A percentile compares a stretch with the other conserved stretches of the same genome.
phyloP scores from a whole-genome alignment of 2,113 vertebrate genomes.

The Microcebus murinus region DNA sequence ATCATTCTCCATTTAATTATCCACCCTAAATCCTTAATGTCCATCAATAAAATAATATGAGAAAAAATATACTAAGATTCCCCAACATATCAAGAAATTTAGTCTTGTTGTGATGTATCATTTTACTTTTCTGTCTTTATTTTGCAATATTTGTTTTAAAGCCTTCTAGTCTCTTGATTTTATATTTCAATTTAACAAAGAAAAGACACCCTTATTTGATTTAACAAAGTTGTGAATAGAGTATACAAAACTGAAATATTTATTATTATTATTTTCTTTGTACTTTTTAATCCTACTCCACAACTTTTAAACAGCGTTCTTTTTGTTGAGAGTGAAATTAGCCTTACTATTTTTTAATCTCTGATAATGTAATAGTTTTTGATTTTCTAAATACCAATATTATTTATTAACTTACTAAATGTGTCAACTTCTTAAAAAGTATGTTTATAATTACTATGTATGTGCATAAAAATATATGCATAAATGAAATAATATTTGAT shows the following conservation, averaged over 20 bases:
- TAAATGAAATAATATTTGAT: neutral
- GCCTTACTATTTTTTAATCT: neutral
- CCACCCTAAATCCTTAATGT: neutral
- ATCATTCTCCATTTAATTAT: neutral
- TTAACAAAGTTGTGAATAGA: conserved; percentile 17
- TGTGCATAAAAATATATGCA: neutral
- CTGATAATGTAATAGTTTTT: neutral
- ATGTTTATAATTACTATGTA: neutral
- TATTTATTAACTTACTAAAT: neutral
- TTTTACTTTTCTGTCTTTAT: neutral
- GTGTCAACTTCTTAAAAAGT: neutral
- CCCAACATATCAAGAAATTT: neutral
- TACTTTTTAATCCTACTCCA: neutral
- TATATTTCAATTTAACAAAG: neutral
- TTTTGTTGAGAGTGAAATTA: neutral
- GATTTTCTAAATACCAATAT: neutral
- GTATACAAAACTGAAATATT: neutral
- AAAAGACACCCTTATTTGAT: neutral
- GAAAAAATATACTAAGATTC: neutral
- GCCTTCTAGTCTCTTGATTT: neutral
- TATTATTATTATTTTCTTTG: neutral
- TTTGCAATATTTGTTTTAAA: neutral
- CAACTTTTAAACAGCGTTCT: neutral
- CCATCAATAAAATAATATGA: neutral
- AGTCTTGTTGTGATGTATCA: neutral